Percentiles rank a stretch among this genome's conserved stretches.
These are phyloP conservation scores for Monodelphis domestica DNA, from an alignment of 2,797 vertebrate genomes.

Conservation along the genomic window DNA sequence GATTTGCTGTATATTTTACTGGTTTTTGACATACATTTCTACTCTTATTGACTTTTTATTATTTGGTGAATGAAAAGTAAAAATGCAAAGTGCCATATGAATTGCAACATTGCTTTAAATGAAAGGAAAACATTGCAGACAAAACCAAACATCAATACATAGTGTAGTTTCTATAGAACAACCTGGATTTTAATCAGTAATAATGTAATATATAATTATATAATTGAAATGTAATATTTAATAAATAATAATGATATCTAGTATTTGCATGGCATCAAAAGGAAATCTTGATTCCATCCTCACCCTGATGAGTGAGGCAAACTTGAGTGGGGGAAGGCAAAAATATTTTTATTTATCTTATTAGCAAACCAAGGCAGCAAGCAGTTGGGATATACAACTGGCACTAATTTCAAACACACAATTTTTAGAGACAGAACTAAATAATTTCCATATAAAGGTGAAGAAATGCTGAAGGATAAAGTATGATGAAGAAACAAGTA, in stretches of 20 bases:
- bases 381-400: not conserved
- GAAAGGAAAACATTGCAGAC: not conserved
- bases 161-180: not conserved
- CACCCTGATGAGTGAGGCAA: not conserved
- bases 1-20: slow-evolving; percentile 3
- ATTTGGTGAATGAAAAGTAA: not conserved
- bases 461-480: not conserved
- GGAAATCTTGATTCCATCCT: not conserved
- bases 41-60: not conserved
- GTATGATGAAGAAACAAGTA: not conserved
- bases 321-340: not conserved
- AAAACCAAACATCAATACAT: not conserved
- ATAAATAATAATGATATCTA: no score
- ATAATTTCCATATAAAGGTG: not conserved
- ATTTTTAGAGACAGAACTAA: not conserved
- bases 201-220: no score
- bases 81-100: not conserved
- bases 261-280: not conserved
- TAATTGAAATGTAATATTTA: no score
- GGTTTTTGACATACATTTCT: not conserved
- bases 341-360: not conserved
- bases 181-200: not conserved
- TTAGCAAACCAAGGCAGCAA: not conserved
- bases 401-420: not conserved
- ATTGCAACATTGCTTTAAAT: not conserved